Evolutionary conservation across 2,113 vertebrate genomes (phyloP), one percentile per base, ranked within the genome.

Genomic region (Okapia johnstoni): DNA sequence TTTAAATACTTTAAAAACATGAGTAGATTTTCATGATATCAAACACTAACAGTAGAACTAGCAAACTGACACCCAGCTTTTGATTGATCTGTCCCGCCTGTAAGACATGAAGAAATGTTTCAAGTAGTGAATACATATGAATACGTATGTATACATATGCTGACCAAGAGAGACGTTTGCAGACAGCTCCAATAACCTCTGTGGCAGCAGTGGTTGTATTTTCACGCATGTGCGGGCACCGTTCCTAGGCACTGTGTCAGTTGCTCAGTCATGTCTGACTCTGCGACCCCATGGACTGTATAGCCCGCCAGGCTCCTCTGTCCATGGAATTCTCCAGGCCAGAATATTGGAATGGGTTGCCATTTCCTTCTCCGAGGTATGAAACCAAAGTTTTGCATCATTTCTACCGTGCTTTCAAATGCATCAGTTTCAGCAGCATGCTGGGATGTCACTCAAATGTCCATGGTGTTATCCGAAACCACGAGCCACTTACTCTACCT

Each of bases 31-130:
- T 26, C 26, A 58, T 58, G 4, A 58, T 26, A 58, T 21, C 10
- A 58, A 12, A 58, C 57, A 58, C 99, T 93, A 99, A 98, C 66
- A 99, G 99, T 0, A 98, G 99, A 89, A 99, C 99, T 84, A 99
- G 98, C 97, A 99, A 98, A 98, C 99, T 99, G 98, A 99, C 99
- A 73, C 99, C 99, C 96, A 99, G 97, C 97, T 99, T 99, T 46
- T 99, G 99, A 83, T 99, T 98, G 3, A 99, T 98, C 98, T 99
- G 99, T 58, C 99, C 98, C 0, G 98, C 99, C 93, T 99, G 99
- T 94, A 99, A 99, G 55, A 99, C 97, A 58, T 99, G 99, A 97
- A 99, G 80, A 99, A 99, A 92, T 99, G 99, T 95, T 99, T 99
- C 90, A 99, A 98, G 97, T 99, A 99, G 98, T 55, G 54, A 55